Evolutionary conservation across 2,113 vertebrate genomes (phyloP).

Genomic region (Erpornis zantholeuca): DNA sequence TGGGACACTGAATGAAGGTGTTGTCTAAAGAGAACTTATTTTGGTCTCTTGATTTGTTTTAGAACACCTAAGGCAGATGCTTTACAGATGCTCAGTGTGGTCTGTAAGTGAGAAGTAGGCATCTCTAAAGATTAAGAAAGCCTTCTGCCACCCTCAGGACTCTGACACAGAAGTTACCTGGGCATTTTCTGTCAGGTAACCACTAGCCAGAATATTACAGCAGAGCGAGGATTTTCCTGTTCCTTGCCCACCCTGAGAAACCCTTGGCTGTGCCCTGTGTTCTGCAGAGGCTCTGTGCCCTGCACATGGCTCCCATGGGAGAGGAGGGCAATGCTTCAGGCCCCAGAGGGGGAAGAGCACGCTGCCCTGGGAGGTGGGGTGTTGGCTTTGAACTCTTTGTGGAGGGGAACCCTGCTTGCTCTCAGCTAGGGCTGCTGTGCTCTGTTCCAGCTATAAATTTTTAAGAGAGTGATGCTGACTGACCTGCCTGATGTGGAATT

Average conservation of each 20-base stretch:
- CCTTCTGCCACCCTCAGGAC: neutral
- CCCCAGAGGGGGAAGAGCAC: neutral
- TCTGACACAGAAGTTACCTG: neutral
- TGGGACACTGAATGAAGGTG: neutral
- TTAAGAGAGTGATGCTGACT: neutral
- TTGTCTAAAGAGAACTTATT: neutral
- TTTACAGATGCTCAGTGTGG: neutral
- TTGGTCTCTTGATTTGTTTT: neutral
- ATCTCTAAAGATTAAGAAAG: neutral
- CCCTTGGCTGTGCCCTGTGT: fast-evolving
- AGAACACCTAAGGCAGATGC: neutral
- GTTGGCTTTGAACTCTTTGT: neutral
- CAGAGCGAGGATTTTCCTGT: neutral
- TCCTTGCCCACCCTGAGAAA: neutral
- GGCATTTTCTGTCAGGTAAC: neutral
- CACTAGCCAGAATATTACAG: neutral
- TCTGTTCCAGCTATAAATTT: neutral
- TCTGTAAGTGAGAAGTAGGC: neutral
- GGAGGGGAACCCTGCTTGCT: neutral
- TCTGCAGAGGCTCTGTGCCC: too few relatives aligned
- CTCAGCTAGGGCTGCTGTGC: neutral
- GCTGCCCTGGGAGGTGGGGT: neutral
- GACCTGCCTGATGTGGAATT: neutral
- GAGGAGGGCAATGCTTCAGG: neutral
- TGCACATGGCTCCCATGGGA: fast-evolving